Evolutionary conservation across 1,140 invertebrate genomes (phyloP).

Genomic region (Sycophila sp.): DNA sequence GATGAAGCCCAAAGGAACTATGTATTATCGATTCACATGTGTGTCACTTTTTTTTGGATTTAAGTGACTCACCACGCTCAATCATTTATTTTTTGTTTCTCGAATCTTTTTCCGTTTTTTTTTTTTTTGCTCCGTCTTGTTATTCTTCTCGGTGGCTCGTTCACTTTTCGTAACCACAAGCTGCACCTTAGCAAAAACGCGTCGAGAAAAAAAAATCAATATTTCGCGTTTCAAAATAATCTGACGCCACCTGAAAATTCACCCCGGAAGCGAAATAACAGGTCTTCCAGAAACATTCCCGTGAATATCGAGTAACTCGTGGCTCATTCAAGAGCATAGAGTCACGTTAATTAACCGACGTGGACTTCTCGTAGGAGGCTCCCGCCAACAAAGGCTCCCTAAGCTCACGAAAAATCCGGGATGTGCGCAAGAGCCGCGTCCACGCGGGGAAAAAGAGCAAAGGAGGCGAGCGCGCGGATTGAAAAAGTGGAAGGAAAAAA

Average conservation of each 20-base stretch:
- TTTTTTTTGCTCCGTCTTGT: background rate
- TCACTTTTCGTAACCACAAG: no score
- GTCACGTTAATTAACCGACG: slow-evolving; percentile 8
- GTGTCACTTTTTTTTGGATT: background rate
- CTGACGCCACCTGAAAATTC: no score
- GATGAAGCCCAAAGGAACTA: background rate
- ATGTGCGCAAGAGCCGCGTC: background rate
- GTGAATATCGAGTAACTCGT: slow-evolving; percentile 26
- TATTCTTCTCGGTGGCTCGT: no score
- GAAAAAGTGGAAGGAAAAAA: background rate
- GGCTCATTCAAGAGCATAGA: background rate
- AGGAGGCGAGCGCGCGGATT: background rate
- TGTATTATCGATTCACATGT: background rate
- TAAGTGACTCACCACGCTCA: background rate
- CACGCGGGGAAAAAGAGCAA: slow-evolving; percentile 14
- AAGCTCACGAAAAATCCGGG: slow-evolving; percentile 16
- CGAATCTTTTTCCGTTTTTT: background rate
- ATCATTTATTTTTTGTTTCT: background rate
- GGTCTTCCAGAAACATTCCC: background rate
- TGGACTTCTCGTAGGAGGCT: background rate
- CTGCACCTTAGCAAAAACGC: no score
- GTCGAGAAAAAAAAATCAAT: background rate
- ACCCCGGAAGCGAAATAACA: background rate
- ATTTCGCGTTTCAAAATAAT: no score
- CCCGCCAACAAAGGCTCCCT: slow-evolving; percentile 3